Base-by-base conservation (phyloP, 2,797 vertebrate genomes). In the Helicolenus hilgendorfi region DNA sequence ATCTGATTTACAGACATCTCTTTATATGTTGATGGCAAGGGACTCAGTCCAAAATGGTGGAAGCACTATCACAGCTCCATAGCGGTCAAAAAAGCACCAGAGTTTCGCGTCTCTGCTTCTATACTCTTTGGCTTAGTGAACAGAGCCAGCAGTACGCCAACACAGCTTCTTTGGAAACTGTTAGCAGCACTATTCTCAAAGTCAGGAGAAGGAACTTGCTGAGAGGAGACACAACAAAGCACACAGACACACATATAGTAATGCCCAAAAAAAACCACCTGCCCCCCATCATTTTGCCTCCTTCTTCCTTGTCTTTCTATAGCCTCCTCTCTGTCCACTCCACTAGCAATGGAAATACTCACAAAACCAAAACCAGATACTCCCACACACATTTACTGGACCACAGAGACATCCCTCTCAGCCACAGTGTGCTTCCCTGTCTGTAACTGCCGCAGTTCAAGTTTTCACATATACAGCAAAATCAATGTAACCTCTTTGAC, bases 221-320 rank as follows among this genome's bases (percentile, higher is more conserved):
- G 64, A 59, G 70, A 79, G 60, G 62, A 83, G 74, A 72, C 79
- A 64, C 68, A 77, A 75, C 79, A 85, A 85, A 33, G 58, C 69
- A 24, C 82, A 71, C 18, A 55, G 49, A 29, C 38, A 71, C 22
- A 27, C 35, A 60, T 9, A 13, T 27, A 79, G 74, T 49, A 1
- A 69, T 33, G 65, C 79, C 49, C 45, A 49, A 75, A 91, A 91
- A 90, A 84, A 73, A 88, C 87, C 89, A 92, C 92, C 85, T 93
- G 89, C 80, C 81, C 63, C 64, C 84, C 72, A 65, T 55, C 59
- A 68, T 67, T 89, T 68, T 65, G n/a, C 60, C 72, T 85, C 75
- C 77, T 60, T 60, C 67, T 83, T 75, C 78, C 33, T 80, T 82
- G 55, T 85, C 88, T 89, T 86, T 80, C 65, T 53, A 35, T 22